Percentiles rank a stretch among this genome's conserved stretches.
These are phyloP conservation scores for Noctua pronuba DNA, from an alignment of 2,888 invertebrate species.

Conservation along the genomic window DNA sequence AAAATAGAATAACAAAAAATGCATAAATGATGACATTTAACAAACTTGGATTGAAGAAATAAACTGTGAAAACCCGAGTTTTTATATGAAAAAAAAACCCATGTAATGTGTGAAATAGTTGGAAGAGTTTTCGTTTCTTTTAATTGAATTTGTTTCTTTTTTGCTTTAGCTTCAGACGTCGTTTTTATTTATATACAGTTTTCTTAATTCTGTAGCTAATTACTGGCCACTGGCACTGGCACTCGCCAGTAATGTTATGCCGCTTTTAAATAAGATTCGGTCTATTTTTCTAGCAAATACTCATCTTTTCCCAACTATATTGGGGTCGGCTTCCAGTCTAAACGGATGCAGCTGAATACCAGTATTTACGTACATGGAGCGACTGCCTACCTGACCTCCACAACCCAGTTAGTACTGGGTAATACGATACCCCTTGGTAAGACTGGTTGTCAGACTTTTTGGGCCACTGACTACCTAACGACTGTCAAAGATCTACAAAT, in stretches of 20 bases:
- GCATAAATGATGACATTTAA: not conserved
- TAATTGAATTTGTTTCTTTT: slow-evolving; percentile 1
- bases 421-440: too few relatives aligned
- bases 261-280: not conserved
- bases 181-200: slow-evolving; percentile 1
- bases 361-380: too few relatives aligned
- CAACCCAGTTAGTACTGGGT: too few relatives aligned
- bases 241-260: not conserved
- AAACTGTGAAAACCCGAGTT: not conserved
- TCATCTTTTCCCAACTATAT: too few relatives aligned
- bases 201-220: slow-evolving; percentile 6
- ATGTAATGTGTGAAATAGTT: slow-evolving; percentile 5
- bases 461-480: too few relatives aligned
- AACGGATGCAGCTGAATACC: too few relatives aligned
- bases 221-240: too few relatives aligned
- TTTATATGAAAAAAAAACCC: not conserved
- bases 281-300: not conserved
- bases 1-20: not conserved
- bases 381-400: too few relatives aligned
- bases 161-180: not conserved
- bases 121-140: slow-evolving; percentile 8
- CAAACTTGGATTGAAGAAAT: not conserved
- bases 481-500: too few relatives aligned
- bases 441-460: too few relatives aligned
- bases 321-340: too few relatives aligned